A percentile compares a stretch with the other conserved stretches of the same genome.
Evolutionary conservation across 92 coral and sea anemone genomes (phyloP).

Genomic region (Porites evermanni): DNA sequence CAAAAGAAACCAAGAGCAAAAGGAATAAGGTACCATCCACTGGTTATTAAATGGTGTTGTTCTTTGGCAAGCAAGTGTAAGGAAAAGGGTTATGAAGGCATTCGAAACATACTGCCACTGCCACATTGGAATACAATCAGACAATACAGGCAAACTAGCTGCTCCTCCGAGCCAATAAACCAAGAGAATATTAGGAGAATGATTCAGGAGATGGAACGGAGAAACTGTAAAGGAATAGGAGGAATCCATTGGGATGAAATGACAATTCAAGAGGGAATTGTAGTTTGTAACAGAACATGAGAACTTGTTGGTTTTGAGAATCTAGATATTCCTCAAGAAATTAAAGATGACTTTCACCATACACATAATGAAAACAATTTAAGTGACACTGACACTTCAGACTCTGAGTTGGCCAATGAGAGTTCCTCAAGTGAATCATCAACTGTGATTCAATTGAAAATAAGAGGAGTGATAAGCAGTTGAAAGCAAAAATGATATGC

Average conservation of each 20-base stretch:
- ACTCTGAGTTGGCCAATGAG: background rate
- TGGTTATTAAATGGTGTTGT: slow-evolving; percentile 70
- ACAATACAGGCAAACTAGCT: slow-evolving; percentile 46
- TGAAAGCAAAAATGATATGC: slow-evolving; percentile 30
- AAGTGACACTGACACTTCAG: background rate
- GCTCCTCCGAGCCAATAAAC: slow-evolving; percentile 42
- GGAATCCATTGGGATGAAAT: slow-evolving; percentile 76
- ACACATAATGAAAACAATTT: background rate
- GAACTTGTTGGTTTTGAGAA: slow-evolving; percentile 73
- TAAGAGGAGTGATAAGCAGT: background rate
- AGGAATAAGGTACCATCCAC: slow-evolving; percentile 66
- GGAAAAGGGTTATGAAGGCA: slow-evolving; percentile 56
- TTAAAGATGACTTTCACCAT: background rate
- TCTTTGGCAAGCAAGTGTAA: slow-evolving; percentile 53
- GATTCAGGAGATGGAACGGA: slow-evolving; percentile 62
- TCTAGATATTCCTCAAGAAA: background rate
- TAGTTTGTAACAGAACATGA: slow-evolving; percentile 55
- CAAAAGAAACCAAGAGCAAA: slow-evolving; percentile 51
- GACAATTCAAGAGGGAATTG: slow-evolving; percentile 58
- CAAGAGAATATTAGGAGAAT: slow-evolving; percentile 37
- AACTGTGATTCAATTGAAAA: background rate
- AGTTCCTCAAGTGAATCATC: background rate
- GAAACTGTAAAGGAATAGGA: slow-evolving; percentile 59
- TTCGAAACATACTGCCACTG: slow-evolving; percentile 54
- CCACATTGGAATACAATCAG: slow-evolving; percentile 60